Base-by-base conservation (phyloP, 2,797 vertebrate genomes). In the Eulemur coronatus region DNA sequence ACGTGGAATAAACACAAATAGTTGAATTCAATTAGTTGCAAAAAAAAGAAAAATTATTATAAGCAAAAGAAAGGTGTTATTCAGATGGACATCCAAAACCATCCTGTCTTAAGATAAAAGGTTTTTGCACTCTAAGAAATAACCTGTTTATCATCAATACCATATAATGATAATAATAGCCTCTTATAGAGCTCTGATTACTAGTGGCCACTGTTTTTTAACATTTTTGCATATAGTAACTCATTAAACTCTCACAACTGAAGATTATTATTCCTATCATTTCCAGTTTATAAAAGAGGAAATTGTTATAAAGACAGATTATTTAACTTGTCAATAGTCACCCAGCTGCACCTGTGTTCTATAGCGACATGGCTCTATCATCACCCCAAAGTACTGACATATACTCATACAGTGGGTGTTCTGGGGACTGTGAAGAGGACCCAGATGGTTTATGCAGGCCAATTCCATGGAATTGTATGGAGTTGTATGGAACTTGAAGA, bases 341-440 rank as follows among this genome's bases (percentile, higher is more conserved):
- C 84, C 48, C 0, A 52, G 6, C 38, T 28, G 5, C 0, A 28
- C 6, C 5, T 3, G 2, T 1, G 15, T 65, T 35, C 12, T 4
- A 0, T 5, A 76, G 12, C 22, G 41, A 2, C 7, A 30, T 4
- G 17, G 20, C 3, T 80, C 30, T 55, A 38, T 7, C 33, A 22
- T 33, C 30, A 73, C 20, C 33, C 38, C 0, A 1, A 41, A 79
- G 15, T 9, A 61, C 9, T 38, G 41, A 55, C 30, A 26, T 14
- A 59, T 28, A 7, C 38, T 43, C n/a, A 0, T 38, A 7, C 4
- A 46, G 1, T 18, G 5, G 28, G 5, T 30, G 18, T 30, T 28
- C 70, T 90, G 61, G 43, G 12, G 24, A 50, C 46, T 33, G 2
- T 9, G 4, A 46, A 38, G 18, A 46, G 69, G n/a, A 76, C 12